phyloP scores from a whole-genome alignment of 2,113 vertebrate genomes.

The Bagarius yarrelli region DNA sequence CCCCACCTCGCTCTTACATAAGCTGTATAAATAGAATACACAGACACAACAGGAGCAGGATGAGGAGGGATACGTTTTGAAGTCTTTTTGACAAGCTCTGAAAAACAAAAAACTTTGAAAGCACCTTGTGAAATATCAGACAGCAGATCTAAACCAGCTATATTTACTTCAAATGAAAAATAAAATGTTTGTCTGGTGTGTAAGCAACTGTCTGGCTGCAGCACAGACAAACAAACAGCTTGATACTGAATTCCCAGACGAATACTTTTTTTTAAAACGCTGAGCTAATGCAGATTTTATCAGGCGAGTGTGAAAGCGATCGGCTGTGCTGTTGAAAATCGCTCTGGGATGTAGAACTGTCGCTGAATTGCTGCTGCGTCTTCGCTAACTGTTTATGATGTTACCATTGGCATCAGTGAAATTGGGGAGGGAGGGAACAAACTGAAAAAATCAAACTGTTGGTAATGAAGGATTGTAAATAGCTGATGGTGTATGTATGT shows the following conservation, averaged over 20 bases:
- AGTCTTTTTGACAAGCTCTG: not conserved
- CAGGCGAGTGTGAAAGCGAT: not conserved
- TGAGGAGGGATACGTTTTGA: not conserved
- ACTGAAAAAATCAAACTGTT: no score
- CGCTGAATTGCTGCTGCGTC: not conserved
- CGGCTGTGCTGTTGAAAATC: not conserved
- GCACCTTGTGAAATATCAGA: constrained; percentile 38
- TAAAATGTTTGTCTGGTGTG: constrained; percentile 10
- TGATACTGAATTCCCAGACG: not conserved
- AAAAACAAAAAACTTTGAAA: constrained; percentile 43
- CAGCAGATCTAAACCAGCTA: constrained; percentile 16
- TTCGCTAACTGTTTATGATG: not conserved
- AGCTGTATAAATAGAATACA: constrained; percentile 31
- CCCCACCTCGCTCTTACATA: constrained; percentile 10
- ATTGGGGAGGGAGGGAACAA: no score
- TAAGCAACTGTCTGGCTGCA: constrained; percentile 43
- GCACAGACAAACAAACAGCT: constrained; percentile 55
- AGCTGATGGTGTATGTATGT: no score
- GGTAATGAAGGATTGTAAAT: no score
- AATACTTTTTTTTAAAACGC: not conserved
- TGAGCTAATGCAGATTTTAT: not conserved
- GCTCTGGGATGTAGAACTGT: not conserved
- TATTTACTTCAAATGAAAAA: constrained; percentile 33
- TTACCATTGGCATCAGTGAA: no score
- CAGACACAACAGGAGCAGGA: constrained; percentile 10